A percentile compares a stretch with the other conserved stretches of the same genome.
Evolutionary conservation across 2,113 vertebrate genomes (phyloP).

Genomic region (Capricornis sumatraensis): DNA sequence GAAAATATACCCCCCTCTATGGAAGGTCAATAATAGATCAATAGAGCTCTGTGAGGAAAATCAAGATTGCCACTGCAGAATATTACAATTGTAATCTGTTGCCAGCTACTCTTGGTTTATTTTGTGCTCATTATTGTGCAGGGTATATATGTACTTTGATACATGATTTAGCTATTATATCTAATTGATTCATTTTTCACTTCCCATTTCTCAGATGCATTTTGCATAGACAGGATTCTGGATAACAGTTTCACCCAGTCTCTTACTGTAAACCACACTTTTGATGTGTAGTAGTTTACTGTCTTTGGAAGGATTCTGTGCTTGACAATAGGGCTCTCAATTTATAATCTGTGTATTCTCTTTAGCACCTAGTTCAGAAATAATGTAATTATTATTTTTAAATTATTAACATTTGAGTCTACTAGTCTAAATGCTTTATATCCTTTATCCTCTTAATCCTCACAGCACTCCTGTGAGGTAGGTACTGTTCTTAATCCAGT

Average conservation of each 20-base stretch:
- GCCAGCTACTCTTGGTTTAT: background rate
- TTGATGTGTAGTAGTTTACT: background rate
- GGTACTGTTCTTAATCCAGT: background rate
- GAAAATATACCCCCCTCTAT: background rate
- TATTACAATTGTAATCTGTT: background rate
- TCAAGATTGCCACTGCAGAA: background rate
- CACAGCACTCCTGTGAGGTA: background rate
- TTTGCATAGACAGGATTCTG: background rate
- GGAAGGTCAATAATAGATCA: background rate
- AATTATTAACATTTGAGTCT: constrained; percentile 6
- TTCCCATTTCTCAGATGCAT: background rate
- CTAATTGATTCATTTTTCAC: background rate
- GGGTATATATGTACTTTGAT: background rate
- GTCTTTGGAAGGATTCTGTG: background rate
- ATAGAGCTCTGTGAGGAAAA: background rate
- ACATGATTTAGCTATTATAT: background rate
- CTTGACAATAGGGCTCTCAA: background rate
- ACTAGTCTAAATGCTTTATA: background rate
- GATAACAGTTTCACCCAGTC: background rate
- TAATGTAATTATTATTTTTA: background rate
- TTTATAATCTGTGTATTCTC: background rate
- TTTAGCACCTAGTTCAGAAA: constrained; percentile 21
- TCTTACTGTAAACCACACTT: background rate
- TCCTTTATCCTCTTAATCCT: background rate
- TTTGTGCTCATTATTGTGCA: background rate